These are phyloP conservation scores for Diarsia dahlii DNA, from an alignment of 2,888 invertebrate genomes.

Conservation along the genomic window DNA sequence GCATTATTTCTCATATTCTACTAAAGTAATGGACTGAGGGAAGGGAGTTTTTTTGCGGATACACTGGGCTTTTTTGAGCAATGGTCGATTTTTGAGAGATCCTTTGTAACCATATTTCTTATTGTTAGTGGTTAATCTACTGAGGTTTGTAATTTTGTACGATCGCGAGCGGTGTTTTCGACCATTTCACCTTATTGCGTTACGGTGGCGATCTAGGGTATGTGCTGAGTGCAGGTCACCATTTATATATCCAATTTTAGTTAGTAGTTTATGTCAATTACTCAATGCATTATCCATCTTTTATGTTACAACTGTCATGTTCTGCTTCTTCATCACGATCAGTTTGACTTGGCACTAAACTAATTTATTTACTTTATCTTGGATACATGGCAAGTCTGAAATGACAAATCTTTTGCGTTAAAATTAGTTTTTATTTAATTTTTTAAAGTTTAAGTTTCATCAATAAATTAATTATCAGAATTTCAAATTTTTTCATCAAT, in stretches of 20 bases:
- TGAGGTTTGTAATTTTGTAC: background rate
- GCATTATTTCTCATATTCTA: background rate
- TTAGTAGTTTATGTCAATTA: background rate
- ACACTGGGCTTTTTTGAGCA: background rate
- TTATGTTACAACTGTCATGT: background rate
- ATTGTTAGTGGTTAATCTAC: too few species aligned
- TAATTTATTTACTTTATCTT: background rate
- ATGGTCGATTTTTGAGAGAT: too few species aligned
- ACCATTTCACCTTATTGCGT: slow-evolving; percentile 17
- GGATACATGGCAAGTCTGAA: background rate
- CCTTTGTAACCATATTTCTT: too few species aligned
- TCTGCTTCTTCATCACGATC: background rate
- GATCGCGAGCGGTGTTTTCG: background rate
- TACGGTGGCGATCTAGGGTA: slow-evolving; percentile 26
- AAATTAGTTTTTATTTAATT: background rate
- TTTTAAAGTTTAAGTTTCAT: background rate
- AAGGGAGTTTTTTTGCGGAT: background rate
- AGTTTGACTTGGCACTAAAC: background rate
- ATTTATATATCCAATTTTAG: background rate
- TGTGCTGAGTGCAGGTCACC: background rate
- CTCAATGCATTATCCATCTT: background rate
- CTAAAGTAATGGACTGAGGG: background rate
- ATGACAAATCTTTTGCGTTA: background rate
- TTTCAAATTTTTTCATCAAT: background rate
- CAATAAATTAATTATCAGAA: background rate